Percentiles rank a stretch among this genome's conserved stretches.
phyloP scores from a whole-genome alignment of 2,888 invertebrate genomes.

The Nomada ferruginata region DNA sequence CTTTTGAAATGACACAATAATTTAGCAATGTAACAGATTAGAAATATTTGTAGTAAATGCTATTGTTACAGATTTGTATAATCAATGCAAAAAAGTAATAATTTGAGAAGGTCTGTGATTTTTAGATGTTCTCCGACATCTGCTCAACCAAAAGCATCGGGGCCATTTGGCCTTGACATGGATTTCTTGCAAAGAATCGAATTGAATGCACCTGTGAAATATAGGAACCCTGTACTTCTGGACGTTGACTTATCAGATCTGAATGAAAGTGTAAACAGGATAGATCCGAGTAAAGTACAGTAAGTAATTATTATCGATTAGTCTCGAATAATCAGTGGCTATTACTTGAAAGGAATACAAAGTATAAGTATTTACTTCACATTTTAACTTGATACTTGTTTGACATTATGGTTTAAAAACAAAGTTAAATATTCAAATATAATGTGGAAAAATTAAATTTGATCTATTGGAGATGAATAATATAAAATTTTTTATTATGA shows the following conservation, averaged over 20 bases:
- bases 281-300: constrained; percentile 72
- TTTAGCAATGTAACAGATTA: constrained; percentile 7
- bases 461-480: background rate
- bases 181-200: constrained; percentile 90
- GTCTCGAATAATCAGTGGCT: background rate
- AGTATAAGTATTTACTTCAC: background rate
- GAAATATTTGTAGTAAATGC: background rate
- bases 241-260: constrained; percentile 79
- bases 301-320: constrained; percentile 64
- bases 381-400: too few relatives aligned
- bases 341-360: background rate
- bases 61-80: background rate
- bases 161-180: constrained; percentile 92
- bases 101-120: constrained; percentile 12
- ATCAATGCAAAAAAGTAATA: background rate
- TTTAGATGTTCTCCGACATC: constrained; percentile 65
- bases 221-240: constrained; percentile 82
- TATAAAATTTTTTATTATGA: background rate
- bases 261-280: constrained; percentile 71
- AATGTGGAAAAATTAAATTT: too few relatives aligned
- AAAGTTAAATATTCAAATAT: too few relatives aligned
- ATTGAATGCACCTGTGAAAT: constrained; percentile 80
- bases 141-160: constrained; percentile 84
- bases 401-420: too few relatives aligned
- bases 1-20: background rate